A percentile compares a stretch with the other conserved stretches of the same genome.
Evolutionary conservation across 2,113 vertebrate species (phyloP).

Genomic region (Ameiurus melas): DNA sequence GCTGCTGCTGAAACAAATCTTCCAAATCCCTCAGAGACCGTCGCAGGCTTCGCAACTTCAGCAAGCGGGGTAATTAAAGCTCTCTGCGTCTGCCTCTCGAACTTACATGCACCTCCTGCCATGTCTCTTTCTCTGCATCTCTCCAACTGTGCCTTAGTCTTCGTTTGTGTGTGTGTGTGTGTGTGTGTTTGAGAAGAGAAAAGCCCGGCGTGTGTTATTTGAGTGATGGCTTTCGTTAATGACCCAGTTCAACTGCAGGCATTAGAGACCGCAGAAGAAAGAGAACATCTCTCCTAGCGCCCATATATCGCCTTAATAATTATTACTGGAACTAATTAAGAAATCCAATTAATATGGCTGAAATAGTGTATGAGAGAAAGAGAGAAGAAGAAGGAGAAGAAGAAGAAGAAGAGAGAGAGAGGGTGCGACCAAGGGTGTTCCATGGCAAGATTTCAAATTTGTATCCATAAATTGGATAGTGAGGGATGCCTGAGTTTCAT

Average conservation of each 20-base stretch:
- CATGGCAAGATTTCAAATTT: conserved; percentile 61
- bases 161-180: neutral
- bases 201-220: conserved; percentile 44
- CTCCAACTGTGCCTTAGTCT: conserved; percentile 11
- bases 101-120: conserved; percentile 47
- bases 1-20: conserved; percentile 46
- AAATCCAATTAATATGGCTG: conserved; percentile 75
- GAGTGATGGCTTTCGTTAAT: conserved; percentile 65
- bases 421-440: conserved; percentile 38
- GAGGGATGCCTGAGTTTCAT: conserved; percentile 60
- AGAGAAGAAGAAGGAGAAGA: conserved; percentile 37
- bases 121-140: conserved; percentile 8
- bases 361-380: conserved; percentile 57
- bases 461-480: conserved; percentile 65
- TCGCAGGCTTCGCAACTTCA: conserved; percentile 34
- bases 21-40: conserved; percentile 45
- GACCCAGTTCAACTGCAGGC: conserved; percentile 70
- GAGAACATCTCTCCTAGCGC: conserved; percentile 52
- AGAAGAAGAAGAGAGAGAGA: conserved; percentile 34
- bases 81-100: conserved; percentile 28
- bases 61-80: conserved; percentile 56
- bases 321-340: conserved; percentile 77
- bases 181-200: conserved; percentile 13
- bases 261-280: conserved; percentile 51
- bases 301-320: conserved; percentile 67